Conservation (phyloP, 2,797 vertebrate species). For the Chloroceryle amazona region DNA sequence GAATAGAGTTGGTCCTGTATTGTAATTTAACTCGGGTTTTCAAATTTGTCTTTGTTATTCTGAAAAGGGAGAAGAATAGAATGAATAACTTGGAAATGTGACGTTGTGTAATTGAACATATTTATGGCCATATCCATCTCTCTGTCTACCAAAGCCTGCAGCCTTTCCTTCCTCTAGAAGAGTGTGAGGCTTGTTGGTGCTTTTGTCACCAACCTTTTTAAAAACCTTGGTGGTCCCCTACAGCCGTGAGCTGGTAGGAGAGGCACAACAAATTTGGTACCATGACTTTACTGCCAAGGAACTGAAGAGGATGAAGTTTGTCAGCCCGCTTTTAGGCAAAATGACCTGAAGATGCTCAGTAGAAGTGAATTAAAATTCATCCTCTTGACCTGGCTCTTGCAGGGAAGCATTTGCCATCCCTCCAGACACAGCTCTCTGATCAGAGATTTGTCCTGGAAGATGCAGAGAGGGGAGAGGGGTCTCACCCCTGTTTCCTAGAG, state of each 20-base stretch:
- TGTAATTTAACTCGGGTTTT: slow-evolving; percentile 61
- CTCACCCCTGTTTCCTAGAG: fast-evolving
- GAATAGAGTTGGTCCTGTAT: slow-evolving; percentile 13
- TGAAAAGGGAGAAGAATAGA: background rate
- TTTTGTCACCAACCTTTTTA: background rate
- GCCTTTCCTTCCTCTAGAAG: background rate
- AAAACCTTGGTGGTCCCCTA: background rate
- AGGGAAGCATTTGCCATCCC: background rate
- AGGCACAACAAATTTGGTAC: background rate
- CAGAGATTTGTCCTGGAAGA: background rate
- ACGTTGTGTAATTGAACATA: slow-evolving; percentile 20
- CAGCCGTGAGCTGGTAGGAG: background rate
- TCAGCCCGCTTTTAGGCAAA: background rate
- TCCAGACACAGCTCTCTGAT: fast-evolving
- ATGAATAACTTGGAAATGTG: slow-evolving; percentile 39
- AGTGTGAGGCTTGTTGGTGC: background rate
- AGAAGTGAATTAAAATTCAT: background rate
- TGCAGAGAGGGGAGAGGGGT: background rate
- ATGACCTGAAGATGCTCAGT: background rate
- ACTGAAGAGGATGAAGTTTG: background rate
- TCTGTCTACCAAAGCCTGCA: background rate
- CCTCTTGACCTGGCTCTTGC: background rate
- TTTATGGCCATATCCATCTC: slow-evolving; percentile 3
- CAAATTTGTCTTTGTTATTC: slow-evolving; percentile 48
- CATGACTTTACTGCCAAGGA: background rate